These are phyloP conservation scores for Brachyhypopomus gauderio DNA, from an alignment of 2,113 vertebrate species.

Conservation along the genomic window DNA sequence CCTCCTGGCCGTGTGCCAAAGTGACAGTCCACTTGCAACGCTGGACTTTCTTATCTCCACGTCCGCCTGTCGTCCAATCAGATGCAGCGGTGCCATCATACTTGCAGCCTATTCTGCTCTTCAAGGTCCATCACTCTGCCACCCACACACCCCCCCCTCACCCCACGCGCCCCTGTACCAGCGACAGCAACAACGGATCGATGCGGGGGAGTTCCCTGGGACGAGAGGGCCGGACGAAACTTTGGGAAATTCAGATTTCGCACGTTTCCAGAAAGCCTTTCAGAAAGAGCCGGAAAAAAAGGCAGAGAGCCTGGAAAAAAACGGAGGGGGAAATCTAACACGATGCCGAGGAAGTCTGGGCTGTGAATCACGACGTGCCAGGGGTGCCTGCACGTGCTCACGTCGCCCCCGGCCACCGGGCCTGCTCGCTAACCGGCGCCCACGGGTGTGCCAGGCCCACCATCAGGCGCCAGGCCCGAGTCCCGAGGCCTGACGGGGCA, in stretches of 20 bases:
- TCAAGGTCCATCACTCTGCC: not conserved
- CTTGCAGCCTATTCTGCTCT: not conserved
- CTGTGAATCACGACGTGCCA: slow-evolving; percentile 58
- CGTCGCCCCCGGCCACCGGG: slow-evolving; percentile 36
- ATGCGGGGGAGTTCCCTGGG: slow-evolving; percentile 9
- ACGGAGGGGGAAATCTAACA: slow-evolving; percentile 68
- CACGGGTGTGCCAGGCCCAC: not conserved
- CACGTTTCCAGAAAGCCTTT: slow-evolving; percentile 46
- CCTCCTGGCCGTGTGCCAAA: slow-evolving; percentile 38
- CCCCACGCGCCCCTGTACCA: too few species aligned
- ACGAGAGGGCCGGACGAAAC: slow-evolving; percentile 19
- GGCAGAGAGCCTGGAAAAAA: slow-evolving; percentile 45
- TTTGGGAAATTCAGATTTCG: slow-evolving; percentile 63
- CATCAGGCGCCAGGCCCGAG: not conserved
- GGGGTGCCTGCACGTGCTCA: slow-evolving; percentile 24
- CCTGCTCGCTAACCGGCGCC: slow-evolving; percentile 28
- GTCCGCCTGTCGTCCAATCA: slow-evolving; percentile 4
- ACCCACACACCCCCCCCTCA: too few species aligned
- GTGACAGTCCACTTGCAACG: slow-evolving; percentile 37
- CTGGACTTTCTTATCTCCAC: slow-evolving; percentile 35
- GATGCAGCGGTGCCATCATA: not conserved
- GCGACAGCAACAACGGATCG: slow-evolving; percentile 38
- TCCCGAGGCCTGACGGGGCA: slow-evolving; percentile 17
- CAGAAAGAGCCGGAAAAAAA: slow-evolving; percentile 61
- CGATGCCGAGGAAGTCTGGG: slow-evolving; percentile 63